These are phyloP conservation scores for Setophaga coronata DNA, from an alignment of 2,113 vertebrate genomes.

Conservation along the genomic window DNA sequence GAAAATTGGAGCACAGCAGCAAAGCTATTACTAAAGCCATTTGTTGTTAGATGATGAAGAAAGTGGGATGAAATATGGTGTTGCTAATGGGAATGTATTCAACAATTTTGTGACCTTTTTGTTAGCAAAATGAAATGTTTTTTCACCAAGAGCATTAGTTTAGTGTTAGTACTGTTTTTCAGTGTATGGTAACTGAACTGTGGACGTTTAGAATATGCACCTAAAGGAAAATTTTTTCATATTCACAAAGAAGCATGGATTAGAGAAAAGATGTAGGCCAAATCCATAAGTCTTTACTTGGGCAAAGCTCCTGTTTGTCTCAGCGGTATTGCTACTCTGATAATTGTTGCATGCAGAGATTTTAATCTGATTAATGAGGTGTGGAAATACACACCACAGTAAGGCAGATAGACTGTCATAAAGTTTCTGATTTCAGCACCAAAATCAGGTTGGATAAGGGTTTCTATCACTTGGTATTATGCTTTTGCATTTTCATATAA, in stretches of 20 bases:
- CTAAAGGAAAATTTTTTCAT: neutral
- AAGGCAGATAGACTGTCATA: neutral
- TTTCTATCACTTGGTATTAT: neutral
- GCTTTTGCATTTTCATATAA: neutral
- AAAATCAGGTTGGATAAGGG: neutral
- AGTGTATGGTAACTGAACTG: neutral
- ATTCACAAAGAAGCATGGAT: neutral
- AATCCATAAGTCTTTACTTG: neutral
- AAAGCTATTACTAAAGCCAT: neutral
- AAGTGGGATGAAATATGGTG: neutral
- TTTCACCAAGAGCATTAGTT: neutral
- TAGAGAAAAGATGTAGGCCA: neutral
- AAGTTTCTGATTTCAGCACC: neutral
- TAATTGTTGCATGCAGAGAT: neutral
- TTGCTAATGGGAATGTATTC: neutral
- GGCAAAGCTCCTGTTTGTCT: neutral
- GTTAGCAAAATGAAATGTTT: neutral
- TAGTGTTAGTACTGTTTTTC: neutral
- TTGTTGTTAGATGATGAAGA: neutral
- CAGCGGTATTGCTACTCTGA: neutral
- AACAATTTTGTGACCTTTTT: neutral
- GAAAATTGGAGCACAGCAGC: neutral
- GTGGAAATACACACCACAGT: neutral
- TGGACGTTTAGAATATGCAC: neutral
- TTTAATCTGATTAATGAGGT: neutral